Evolutionary conservation across 23 tunicate genomes (phyloP), one percentile per base, ranked within the genome.

Genomic region (Aplidium turbinatum): DNA sequence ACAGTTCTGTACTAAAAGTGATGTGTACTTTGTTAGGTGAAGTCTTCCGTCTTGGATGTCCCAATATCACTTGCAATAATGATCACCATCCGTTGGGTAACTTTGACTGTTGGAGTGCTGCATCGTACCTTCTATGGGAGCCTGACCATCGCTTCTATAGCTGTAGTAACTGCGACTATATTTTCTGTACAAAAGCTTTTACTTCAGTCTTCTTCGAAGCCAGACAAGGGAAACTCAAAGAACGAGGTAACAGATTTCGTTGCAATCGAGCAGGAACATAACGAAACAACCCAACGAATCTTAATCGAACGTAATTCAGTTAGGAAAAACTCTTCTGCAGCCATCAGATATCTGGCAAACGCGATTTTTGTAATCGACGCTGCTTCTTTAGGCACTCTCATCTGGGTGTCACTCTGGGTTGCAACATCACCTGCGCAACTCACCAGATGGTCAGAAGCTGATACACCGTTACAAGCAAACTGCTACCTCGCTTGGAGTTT

Each of bases 401-500:
- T 35, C 29, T 63, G 70, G 70, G 35, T 63, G 30, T 27, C 70
- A 29, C 1, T 63, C 9, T 63, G 45, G 46, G 45, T 63, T 1
- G 70, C 36, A 22, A 45, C 35, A 22, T 33, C 70, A 1, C 70
- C 70, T 31, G 70, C n/a, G 1, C 47, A 27, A 26, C 46, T 63
- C 7, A 63, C 36, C 47, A 33, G 70, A 3, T 63, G 70, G 70
- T 63, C 46, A 33, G 70, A 35, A 3, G 22, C 32, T 18, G 32
- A 35, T 4, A 27, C 22, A 2, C 70, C 70, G 22, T 63, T 27
- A 27, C 45, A 45, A 24, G 45, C 35, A 16, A 35, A 35, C 46
- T 63, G 45, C 3, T 46, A 33, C 7, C 35, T 63, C 36, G 47
- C 70, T 19, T 63, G 70, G 70, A 33, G 31, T 24, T 63, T 34